Evolutionary conservation across 2,113 vertebrate species (phyloP), one percentile per base, ranked within the genome.

Genomic region (Tragelaphus scriptus): DNA sequence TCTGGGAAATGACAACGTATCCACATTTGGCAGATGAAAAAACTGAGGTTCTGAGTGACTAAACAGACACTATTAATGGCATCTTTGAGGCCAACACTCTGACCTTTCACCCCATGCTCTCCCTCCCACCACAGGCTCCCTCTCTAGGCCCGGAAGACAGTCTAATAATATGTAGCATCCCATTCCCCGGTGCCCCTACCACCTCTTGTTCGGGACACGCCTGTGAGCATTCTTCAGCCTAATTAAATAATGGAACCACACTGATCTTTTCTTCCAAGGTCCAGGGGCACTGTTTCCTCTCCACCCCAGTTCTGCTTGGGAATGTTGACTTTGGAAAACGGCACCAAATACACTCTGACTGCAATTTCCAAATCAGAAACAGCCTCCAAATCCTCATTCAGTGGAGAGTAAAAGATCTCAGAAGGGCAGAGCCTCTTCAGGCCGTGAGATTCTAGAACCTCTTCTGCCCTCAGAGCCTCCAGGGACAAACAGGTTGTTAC

Each of bases 251-350:
- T 89, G 94, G 98, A 97, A 93, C 49, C 95, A 96, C 94, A 97
- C 94, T 91, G 97, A 96, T 97, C 79, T 53, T 96, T 96, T 91
- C 90, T 96, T 98, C 96, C 91, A 84, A 95, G 82, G 91, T 96
- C 97, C 71, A 21, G 96, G 89, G 94, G 56, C 95, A 96, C 85
- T 91, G 79, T 89, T 97, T 97, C 95, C 95, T 98, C 92, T 91
- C 75, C 55, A 93, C 56, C 44, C 80, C 16, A 65, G 96, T 81
- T 95, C 85, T 93, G 91, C 96, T 97, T 97, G 95, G 92, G 94
- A 98, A 98, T 98, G 96, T 97, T 98, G 98, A 98, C 95, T 96
- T 98, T 98, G 98, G 96, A 98, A 94, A 97, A 97, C 5, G 0
- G 77, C 36, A 97, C 84, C 88, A 84, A 97, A 97, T 94, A 93